phyloP scores from a whole-genome alignment of 2,113 vertebrate species.

The Lepidothrix coronata region DNA sequence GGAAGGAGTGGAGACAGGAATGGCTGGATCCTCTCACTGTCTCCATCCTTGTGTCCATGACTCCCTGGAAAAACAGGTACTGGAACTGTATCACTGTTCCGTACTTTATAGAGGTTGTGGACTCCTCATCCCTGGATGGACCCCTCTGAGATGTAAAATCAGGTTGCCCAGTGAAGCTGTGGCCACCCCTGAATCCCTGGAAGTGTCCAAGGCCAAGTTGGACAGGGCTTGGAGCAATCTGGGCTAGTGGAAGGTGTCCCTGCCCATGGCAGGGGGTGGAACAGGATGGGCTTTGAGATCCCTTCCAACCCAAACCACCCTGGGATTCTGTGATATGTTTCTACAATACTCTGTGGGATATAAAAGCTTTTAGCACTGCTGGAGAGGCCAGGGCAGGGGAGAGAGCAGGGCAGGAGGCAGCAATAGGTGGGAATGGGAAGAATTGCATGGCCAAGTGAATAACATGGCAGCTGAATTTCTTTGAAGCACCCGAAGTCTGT shows the following conservation, averaged over 20 bases:
- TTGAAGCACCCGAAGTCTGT: no score
- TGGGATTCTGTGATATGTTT: neutral
- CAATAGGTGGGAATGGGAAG: accelerated
- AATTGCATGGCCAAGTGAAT: no score
- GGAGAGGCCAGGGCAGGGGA: accelerated
- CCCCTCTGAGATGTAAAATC: neutral
- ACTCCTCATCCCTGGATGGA: neutral
- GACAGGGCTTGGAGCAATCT: neutral
- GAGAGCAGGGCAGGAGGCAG: neutral
- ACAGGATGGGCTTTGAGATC: neutral
- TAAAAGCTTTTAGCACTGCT: neutral
- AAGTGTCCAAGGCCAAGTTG: neutral
- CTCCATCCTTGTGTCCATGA: accelerated
- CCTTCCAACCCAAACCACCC: neutral
- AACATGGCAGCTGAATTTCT: accelerated
- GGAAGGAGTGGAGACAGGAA: neutral
- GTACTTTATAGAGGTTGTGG: neutral
- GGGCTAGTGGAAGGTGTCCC: neutral
- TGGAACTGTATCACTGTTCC: neutral
- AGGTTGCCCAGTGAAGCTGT: neutral
- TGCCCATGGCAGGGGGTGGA: neutral
- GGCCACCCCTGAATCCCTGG: neutral
- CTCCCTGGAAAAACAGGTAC: neutral
- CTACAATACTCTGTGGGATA: accelerated
- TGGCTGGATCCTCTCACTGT: neutral